These are phyloP conservation scores for Drosophila sordidapex DNA, from an alignment of 2,888 invertebrate species.

Conservation along the genomic window DNA sequence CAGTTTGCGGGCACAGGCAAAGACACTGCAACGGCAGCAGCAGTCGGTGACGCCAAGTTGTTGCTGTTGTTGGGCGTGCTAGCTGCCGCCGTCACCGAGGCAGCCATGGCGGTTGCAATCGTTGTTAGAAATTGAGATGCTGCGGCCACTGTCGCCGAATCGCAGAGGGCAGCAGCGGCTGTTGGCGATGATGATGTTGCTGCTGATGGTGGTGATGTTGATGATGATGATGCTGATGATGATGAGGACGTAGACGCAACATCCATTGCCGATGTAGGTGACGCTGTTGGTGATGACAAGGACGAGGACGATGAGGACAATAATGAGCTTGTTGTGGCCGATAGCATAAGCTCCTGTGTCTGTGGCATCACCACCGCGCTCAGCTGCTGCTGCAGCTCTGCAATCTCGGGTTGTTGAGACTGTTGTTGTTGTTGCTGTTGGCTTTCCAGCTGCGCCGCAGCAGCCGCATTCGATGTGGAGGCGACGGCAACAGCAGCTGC, in stretches of 20 bases:
- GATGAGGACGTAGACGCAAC: constrained; percentile 67
- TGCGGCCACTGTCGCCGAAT: constrained; percentile 80
- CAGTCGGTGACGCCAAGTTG: constrained; percentile 50
- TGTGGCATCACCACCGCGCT: constrained; percentile 76
- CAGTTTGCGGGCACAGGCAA: constrained; percentile 33
- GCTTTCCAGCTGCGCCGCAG: constrained; percentile 69
- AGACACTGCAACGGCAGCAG: constrained; percentile 31
- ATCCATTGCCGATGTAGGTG: constrained; percentile 64
- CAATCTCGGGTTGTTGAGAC: constrained; percentile 70
- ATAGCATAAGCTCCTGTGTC: constrained; percentile 82
- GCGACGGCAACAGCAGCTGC: constrained; percentile 78
- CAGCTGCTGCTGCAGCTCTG: constrained; percentile 78
- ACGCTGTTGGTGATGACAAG: constrained; percentile 61
- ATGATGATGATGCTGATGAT: constrained; percentile 57
- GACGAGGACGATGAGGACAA: constrained; percentile 66
- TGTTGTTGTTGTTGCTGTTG: constrained; percentile 50
- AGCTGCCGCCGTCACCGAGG: constrained; percentile 82
- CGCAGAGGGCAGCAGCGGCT: constrained; percentile 57
- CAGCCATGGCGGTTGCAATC: constrained; percentile 75
- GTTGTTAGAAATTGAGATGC: constrained; percentile 83
- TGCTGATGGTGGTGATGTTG: constrained; percentile 57
- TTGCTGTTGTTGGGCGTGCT: constrained; percentile 45
- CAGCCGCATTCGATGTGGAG: constrained; percentile 73
- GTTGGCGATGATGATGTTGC: constrained; percentile 27
- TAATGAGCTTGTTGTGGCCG: constrained; percentile 57